These are phyloP conservation scores for Marronus borbonicus DNA, from an alignment of 2,888 invertebrate species.

Conservation along the genomic window DNA sequence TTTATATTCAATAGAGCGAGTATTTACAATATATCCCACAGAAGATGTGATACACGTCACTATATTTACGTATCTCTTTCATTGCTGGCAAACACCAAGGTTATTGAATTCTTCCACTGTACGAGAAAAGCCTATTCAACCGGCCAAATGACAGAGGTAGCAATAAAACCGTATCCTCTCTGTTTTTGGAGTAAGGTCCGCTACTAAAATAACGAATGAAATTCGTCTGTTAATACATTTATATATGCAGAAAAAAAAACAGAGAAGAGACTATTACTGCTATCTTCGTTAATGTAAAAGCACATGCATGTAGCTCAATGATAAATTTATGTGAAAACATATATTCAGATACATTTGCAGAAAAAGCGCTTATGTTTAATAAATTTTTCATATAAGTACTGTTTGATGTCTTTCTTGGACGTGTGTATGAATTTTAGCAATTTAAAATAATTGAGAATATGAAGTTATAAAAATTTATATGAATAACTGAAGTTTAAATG, in stretches of 20 bases:
- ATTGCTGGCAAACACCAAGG: too few species aligned
- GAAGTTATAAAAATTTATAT: too few species aligned
- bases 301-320: background rate
- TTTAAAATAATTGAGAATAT: too few species aligned
- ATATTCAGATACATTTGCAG: background rate
- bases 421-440: background rate
- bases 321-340: background rate
- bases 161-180: background rate
- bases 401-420: background rate
- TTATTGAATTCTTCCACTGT: background rate
- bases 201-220: slow-evolving; percentile 18
- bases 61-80: too few species aligned
- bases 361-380: background rate
- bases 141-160: slow-evolving; percentile 15
- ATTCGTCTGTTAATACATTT: background rate
- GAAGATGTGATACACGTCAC: too few species aligned
- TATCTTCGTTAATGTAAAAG: background rate
- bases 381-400: background rate
- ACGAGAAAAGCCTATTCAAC: slow-evolving; percentile 8
- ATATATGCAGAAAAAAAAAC: background rate
- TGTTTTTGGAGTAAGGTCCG: slow-evolving; percentile 19
- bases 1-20: too few species aligned
- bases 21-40: too few species aligned
- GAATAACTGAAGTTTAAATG: too few species aligned
- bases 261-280: background rate